Conservation (phyloP, 2,888 invertebrate species). For the Prosopocoilus inquinatus region DNA sequence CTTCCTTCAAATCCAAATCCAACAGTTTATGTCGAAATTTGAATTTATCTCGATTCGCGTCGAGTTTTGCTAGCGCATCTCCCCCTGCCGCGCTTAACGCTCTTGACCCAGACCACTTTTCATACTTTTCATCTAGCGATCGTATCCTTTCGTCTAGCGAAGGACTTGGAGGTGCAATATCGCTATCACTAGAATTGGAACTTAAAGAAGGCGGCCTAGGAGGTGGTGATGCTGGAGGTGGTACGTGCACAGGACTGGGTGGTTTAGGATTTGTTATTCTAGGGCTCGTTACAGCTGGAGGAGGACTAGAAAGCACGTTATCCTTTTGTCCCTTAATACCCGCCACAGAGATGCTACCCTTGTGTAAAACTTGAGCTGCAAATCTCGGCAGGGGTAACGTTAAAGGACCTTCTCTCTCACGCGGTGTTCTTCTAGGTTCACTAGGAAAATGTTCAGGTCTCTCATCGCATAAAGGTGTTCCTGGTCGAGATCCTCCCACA, state of each 20-base stretch:
- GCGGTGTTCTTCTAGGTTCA: conserved; percentile 65
- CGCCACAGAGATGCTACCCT: conserved; percentile 44
- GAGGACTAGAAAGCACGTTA: conserved; percentile 42
- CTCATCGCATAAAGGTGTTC: conserved; percentile 83
- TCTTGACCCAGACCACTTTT: conserved; percentile 78
- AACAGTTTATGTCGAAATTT: conserved; percentile 71
- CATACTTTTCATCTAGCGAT: conserved; percentile 90
- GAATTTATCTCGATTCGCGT: conserved; percentile 57
- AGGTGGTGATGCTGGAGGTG: conserved; percentile 62
- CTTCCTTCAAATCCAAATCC: conserved; percentile 73
- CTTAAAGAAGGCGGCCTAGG: conserved; percentile 74
- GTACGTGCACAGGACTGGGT: conserved; percentile 48
- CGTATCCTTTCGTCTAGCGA: conserved; percentile 89
- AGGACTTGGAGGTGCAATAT: conserved; percentile 67
- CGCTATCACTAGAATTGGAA: conserved; percentile 72
- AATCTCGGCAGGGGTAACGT: conserved; percentile 86
- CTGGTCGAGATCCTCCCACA: conserved; percentile 74
- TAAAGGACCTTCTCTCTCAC: conserved; percentile 67
- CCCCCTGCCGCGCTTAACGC: conserved; percentile 55
- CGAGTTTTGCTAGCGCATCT: conserved; percentile 54
- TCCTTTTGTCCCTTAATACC: conserved; percentile 49
- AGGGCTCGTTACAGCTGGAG: conserved; percentile 54
- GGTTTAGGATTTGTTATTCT: conserved; percentile 50
- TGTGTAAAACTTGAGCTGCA: conserved; percentile 63
- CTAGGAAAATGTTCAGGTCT: conserved; percentile 72